Evolutionary conservation across 2,113 vertebrate genomes (phyloP), one percentile per base, ranked within the genome.

Genomic region (Alligator sinensis): DNA sequence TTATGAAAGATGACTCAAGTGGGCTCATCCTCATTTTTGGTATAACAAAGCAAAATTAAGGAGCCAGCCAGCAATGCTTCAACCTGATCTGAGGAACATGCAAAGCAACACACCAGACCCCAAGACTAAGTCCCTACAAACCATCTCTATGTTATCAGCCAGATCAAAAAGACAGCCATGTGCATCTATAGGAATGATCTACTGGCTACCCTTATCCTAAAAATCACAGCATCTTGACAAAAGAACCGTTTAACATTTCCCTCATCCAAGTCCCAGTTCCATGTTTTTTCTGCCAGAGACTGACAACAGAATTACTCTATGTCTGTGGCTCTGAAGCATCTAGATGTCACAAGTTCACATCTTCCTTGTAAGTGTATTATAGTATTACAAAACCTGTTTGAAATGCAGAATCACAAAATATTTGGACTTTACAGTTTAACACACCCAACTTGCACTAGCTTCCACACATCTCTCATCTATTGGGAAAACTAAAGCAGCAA

Each of bases 21-120:
- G 79, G 47, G 91, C 92, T 94, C 66, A 85, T 38, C 82, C 74
- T 58, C 22, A 79, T 14, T 18, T 88, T 91, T 82, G 70, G 83
- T 3, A 90, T 68, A 86, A 70, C 87, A 57, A 58, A 91, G 5
- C 11, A 64, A 68, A 24, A 61, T 15, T 1, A 22, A 89, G 55
- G 12, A 24, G 77, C 87, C 0, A 0, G 76, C 88, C 47, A 47
- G 47, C 47, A 47, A 87, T 3, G 5, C 64, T 86, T 64, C 77
- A 70, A 3, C 91, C 87, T 89, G 77, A 82, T n/a, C 18, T 47
- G 66, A 83, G 81, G 57, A 22, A 62, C 28, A 87, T 77, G 78
- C 84, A 72, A 90, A 90, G 88, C 63, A 82, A 16, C 5, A 91
- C 63, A 6, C 47, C 47, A 7, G 7, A 22, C 5, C 83, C 30